Evolutionary conservation across 2,888 invertebrate genomes (phyloP).

Genomic region (Resseliella maxima): DNA sequence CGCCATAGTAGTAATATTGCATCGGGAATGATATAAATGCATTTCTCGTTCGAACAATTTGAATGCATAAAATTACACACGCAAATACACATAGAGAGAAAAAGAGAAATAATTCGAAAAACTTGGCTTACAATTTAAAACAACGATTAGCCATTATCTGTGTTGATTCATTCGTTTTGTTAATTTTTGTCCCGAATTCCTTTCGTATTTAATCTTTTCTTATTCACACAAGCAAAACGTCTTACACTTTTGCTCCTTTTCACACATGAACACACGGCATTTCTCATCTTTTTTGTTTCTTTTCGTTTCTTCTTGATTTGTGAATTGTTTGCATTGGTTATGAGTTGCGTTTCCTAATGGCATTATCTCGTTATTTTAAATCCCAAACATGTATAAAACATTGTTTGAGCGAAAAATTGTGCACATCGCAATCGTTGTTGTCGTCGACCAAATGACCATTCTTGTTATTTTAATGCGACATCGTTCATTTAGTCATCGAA

Average conservation of each 20-base stretch:
- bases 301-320: not conserved
- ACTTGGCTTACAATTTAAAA: not conserved
- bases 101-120: not conserved
- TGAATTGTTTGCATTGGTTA: not conserved
- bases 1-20: no score
- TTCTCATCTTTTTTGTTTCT: not conserved
- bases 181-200: not conserved
- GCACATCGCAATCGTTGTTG: not conserved
- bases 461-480: constrained; percentile 18
- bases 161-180: not conserved
- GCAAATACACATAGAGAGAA: no score
- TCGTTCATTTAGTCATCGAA: constrained; percentile 27
- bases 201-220: not conserved
- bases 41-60: not conserved
- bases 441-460: constrained; percentile 20
- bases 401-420: not conserved
- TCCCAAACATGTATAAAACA: not conserved
- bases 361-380: constrained; percentile 37
- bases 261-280: no score
- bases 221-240: no score
- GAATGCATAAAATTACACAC: not conserved
- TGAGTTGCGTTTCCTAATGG: not conserved
- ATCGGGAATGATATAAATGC: not conserved
- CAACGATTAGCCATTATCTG: constrained; percentile 19
- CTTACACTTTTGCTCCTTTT: no score